Percentiles rank a stretch among this genome's conserved stretches.
These are phyloP conservation scores for Antheraea assamensis DNA, from an alignment of 2,888 invertebrate genomes.

Conservation along the genomic window DNA sequence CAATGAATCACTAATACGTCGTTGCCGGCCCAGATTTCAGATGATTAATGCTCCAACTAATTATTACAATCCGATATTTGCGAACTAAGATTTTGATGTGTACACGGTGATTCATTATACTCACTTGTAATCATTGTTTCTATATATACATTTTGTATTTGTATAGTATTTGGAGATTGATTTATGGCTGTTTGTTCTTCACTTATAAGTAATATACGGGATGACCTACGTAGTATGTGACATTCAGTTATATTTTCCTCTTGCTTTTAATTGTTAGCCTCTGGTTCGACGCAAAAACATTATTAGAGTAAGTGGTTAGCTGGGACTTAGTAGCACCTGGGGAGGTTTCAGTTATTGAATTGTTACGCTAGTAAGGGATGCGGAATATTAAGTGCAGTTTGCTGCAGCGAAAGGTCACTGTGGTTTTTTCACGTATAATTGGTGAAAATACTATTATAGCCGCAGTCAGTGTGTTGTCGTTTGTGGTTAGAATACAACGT, in stretches of 20 bases:
- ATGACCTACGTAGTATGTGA: neutral
- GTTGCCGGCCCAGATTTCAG: slow-evolving; percentile 43
- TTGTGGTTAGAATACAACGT: no score
- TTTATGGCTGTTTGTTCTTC: neutral
- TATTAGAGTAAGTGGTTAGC: no score
- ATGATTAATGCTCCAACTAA: slow-evolving; percentile 52
- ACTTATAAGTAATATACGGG: neutral
- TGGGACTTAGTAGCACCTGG: no score
- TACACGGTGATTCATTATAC: slow-evolving; percentile 9
- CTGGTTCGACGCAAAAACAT: no score
- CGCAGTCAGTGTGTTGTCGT: no score
- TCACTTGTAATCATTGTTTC: neutral
- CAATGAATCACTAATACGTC: slow-evolving; percentile 53
- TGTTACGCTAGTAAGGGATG: no score
- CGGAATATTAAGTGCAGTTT: no score
- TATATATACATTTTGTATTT: neutral
- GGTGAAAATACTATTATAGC: no score
- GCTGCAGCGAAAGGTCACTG: no score
- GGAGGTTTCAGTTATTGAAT: no score
- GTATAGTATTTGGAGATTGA: neutral
- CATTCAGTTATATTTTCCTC: neutral
- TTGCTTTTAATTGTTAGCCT: neutral
- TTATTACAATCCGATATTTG: slow-evolving; percentile 33
- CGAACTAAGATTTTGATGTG: slow-evolving; percentile 18
- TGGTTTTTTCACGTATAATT: no score